Evolutionary conservation across 2,888 invertebrate genomes (phyloP).

Genomic region (Nomada goodeniana): DNA sequence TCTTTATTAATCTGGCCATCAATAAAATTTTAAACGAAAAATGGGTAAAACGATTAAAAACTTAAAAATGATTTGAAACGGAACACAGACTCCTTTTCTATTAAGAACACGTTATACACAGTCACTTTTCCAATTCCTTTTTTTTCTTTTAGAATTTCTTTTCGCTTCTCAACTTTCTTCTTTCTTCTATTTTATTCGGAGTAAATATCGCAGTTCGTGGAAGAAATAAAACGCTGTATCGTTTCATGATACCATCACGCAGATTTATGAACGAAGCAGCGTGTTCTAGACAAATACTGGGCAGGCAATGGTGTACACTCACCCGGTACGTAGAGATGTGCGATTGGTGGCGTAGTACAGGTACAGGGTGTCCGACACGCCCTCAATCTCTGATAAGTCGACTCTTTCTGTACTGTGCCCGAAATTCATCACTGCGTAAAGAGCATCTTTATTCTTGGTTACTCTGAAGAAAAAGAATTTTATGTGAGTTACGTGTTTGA

Average conservation of each 20-base stretch:
- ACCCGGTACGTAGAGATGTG: slow-evolving; percentile 54
- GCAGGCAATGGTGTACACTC: slow-evolving; percentile 31
- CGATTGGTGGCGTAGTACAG: slow-evolving; percentile 84
- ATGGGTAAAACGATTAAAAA: too few relatives aligned
- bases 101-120: not conserved
- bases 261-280: not conserved
- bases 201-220: not conserved
- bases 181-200: not conserved
- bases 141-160: too few relatives aligned
- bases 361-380: slow-evolving; percentile 83
- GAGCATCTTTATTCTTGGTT: slow-evolving; percentile 80
- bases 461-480: slow-evolving; percentile 75
- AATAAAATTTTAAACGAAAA: too few relatives aligned
- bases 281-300: not conserved
- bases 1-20: too few relatives aligned
- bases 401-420: slow-evolving; percentile 85
- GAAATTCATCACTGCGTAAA: slow-evolving; percentile 86
- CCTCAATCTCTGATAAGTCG: slow-evolving; percentile 86
- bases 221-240: not conserved
- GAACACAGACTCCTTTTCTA: not conserved
- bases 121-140: not conserved
- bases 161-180: not conserved
- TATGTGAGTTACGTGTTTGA: too few relatives aligned
- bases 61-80: not conserved
- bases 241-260: not conserved